phyloP scores from a whole-genome alignment of 2,797 vertebrate species.

The Craterocephalus amniculus region DNA sequence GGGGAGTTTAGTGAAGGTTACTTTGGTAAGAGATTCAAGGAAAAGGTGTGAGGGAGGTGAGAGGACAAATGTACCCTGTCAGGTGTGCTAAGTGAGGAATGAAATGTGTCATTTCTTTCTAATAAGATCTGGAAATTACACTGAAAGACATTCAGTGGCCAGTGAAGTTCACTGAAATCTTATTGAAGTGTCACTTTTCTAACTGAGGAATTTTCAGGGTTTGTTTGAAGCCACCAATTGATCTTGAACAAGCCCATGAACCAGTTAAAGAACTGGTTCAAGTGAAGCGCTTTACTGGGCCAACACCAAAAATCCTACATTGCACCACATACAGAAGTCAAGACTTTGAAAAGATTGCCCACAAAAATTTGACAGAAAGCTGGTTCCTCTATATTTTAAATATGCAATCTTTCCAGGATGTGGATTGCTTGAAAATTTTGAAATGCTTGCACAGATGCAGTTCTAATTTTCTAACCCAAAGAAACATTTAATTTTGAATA shows the following conservation, averaged over 20 bases:
- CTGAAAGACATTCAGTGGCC: conserved; percentile 7
- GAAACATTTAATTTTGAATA: too few relatives aligned
- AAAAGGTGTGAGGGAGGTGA: conserved; percentile 37
- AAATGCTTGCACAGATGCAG: background rate
- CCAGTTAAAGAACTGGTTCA: background rate
- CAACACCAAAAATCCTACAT: background rate
- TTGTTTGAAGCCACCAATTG: background rate
- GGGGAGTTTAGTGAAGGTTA: conserved; percentile 60
- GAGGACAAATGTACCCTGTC: conserved; percentile 16
- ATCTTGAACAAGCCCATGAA: background rate
- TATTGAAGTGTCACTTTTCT: background rate
- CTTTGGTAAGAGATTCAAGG: conserved; percentile 43
- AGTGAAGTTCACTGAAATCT: background rate
- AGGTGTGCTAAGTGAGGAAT: background rate
- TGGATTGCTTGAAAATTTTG: background rate
- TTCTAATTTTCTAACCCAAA: too few relatives aligned
- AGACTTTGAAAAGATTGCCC: background rate
- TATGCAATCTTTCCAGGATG: background rate
- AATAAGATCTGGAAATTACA: conserved; percentile 15
- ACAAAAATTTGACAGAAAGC: background rate
- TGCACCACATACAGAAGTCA: background rate
- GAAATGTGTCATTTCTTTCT: conserved; percentile 8
- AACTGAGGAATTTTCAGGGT: background rate
- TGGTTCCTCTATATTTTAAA: background rate
- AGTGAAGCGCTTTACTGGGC: background rate